These are phyloP conservation scores for Acanthosepion esculentum DNA, from an alignment of 2,888 invertebrate genomes.

Conservation along the genomic window DNA sequence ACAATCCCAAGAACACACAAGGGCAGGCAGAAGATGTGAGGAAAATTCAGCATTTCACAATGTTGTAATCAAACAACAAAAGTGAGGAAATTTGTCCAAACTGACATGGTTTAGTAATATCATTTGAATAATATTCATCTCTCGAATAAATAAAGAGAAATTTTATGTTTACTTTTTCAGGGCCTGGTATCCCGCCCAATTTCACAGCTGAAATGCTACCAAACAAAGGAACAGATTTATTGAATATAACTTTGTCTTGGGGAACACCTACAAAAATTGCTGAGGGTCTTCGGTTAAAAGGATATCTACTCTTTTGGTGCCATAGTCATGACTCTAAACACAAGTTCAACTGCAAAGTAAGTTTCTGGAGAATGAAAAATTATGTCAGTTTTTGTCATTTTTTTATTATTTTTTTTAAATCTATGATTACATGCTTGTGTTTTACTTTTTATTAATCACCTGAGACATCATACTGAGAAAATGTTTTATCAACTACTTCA, in stretches of 20 bases:
- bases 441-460: no score
- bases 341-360: conserved; percentile 15
- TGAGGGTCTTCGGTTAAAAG: neutral
- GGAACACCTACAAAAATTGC: neutral
- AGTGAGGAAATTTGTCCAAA: no score
- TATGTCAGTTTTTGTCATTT: neutral
- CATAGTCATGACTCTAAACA: conserved; percentile 20
- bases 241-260: conserved; percentile 40
- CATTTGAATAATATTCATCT: neutral
- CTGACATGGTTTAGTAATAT: no score
- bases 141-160: neutral
- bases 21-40: no score
- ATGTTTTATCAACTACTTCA: no score
- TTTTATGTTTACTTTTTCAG: neutral
- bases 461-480: no score
- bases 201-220: conserved; percentile 37
- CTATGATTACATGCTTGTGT: no score
- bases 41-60: no score
- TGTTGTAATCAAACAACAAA: no score
- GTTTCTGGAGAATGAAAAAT: neutral
- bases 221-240: neutral
- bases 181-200: conserved; percentile 38
- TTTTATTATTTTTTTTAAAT: neutral
- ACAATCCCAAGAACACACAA: no score
- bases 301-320: conserved; percentile 40